Evolutionary conservation across 2,797 vertebrate genomes (phyloP).

Genomic region (Ceryle rudis): DNA sequence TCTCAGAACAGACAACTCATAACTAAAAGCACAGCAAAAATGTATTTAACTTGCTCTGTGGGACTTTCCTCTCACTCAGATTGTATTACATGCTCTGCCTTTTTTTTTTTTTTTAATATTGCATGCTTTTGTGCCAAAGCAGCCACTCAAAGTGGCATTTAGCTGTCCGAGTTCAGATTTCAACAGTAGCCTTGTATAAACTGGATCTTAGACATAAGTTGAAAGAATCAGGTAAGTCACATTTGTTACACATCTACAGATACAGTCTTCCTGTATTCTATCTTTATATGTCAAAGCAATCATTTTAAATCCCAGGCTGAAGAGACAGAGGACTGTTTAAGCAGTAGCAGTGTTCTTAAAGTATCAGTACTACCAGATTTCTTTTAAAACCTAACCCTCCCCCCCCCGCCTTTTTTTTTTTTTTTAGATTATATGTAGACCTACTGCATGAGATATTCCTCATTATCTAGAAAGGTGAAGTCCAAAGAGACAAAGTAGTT

Average conservation of each 20-base stretch:
- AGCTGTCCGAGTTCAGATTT: neutral
- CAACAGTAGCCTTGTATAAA: neutral
- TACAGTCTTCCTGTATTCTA: neutral
- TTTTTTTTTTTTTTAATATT: neutral
- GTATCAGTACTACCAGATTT: neutral
- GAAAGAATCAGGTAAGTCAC: neutral
- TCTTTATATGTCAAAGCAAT: neutral
- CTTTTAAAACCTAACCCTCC: neutral
- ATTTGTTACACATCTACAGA: neutral
- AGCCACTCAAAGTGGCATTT: neutral
- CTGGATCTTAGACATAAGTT: neutral
- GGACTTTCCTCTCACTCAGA: neutral
- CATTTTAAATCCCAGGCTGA: neutral
- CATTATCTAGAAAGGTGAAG: neutral
- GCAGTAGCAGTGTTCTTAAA: neutral
- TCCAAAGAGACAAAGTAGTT: neutral
- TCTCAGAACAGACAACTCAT: neutral
- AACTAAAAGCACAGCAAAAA: neutral
- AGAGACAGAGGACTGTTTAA: neutral
- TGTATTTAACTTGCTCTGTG: neutral
- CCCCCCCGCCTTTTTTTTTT: too few relatives aligned
- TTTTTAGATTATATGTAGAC: neutral
- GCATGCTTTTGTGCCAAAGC: neutral
- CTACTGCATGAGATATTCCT: neutral
- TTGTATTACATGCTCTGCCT: neutral